phyloP scores from a whole-genome alignment of 2,888 invertebrate genomes.

The Drosophila atripex region DNA sequence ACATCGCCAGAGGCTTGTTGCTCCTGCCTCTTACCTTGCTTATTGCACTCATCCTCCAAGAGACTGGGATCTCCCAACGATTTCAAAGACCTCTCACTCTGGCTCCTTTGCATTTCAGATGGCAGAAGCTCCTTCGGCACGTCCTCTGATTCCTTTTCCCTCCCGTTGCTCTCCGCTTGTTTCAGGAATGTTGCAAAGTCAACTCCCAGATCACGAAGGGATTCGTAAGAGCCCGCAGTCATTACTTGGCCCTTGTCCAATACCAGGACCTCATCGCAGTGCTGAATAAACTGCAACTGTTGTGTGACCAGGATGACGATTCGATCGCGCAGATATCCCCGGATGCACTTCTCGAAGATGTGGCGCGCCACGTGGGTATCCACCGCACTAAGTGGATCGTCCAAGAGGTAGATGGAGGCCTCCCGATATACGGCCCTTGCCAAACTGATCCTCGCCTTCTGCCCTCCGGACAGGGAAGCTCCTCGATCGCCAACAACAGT shows the following conservation, averaged over 20 bases:
- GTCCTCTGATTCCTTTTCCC: conserved; percentile 78
- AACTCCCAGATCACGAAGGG: conserved; percentile 89
- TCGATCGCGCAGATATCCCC: conserved; percentile 86
- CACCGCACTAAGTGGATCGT: too few species aligned
- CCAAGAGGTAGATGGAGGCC: too few species aligned
- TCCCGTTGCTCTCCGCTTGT: too few species aligned
- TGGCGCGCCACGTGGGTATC: conserved; percentile 94
- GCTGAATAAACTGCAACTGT: conserved; percentile 90
- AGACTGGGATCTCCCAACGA: conserved; percentile 10
- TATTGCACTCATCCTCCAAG: conserved; percentile 85
- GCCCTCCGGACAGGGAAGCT: too few species aligned
- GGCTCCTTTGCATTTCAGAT: conserved; percentile 80
- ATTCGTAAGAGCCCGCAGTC: conserved; percentile 88
- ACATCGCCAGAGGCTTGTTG: conserved; percentile 87
- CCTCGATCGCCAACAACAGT: conserved; percentile 90
- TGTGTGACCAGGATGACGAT: conserved; percentile 92
- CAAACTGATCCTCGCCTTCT: too few species aligned
- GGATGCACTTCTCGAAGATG: conserved; percentile 88
- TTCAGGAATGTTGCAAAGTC: conserved; percentile 88
- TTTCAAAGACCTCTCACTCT: conserved; percentile 30
- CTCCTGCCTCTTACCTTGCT: conserved; percentile 86
- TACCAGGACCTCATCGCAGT: conserved; percentile 86
- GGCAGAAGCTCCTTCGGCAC: conserved; percentile 70
- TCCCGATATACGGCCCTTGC: too few species aligned
- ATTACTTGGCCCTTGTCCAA: conserved; percentile 82